Evolutionary conservation across 2,888 invertebrate genomes (phyloP), one percentile per base, ranked within the genome.

Genomic region (Perizoma flavofasciatum): DNA sequence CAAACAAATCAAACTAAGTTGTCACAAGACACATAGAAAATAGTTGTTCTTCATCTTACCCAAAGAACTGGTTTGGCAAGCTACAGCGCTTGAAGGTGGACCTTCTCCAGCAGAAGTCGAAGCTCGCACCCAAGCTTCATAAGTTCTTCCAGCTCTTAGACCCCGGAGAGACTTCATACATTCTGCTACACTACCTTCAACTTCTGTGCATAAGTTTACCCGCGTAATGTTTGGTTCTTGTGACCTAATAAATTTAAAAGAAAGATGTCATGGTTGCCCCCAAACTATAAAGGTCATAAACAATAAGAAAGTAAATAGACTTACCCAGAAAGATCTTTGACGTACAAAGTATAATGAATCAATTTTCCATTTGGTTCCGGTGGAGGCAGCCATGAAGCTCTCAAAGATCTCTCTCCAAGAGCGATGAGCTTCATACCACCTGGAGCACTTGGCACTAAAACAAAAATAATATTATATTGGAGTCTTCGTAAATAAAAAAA

Each of bases 101-200:
- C 92, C 92, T 78, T 97, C 96, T 0, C 97, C 97, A 4, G 95
- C 94, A 0, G 93, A 92, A 0, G 97, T 97, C 40, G 95, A 95
- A 0, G 97, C 97, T 10, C 96, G 94, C 8, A 97, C 96, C 96
- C 97, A 97, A 74, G 97, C 96, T 78, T 96, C 96, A 78, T 97
- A 97, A 56, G 95, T 93, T 72, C 96, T 94, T 63, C 95, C 94
- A 62, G 95, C 94, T 45, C 94, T 93, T 47, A 97, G 92, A 52
- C 95, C 94, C 40, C 95, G 92, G 32, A 95, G 91, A 68, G 95
- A 94, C 72, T 92, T 94, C 77, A 93, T 93, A 67, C 91, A 92
- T 64, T 91, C 91, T 4, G 79, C 74, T 2, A 81, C 76, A 10
- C 70, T 79, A 4, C 87, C 86, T 55, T 89, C 90, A 2, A 79